Evolutionary conservation across 2,113 vertebrate species (phyloP).

Genomic region (Ictalurus furcatus): DNA sequence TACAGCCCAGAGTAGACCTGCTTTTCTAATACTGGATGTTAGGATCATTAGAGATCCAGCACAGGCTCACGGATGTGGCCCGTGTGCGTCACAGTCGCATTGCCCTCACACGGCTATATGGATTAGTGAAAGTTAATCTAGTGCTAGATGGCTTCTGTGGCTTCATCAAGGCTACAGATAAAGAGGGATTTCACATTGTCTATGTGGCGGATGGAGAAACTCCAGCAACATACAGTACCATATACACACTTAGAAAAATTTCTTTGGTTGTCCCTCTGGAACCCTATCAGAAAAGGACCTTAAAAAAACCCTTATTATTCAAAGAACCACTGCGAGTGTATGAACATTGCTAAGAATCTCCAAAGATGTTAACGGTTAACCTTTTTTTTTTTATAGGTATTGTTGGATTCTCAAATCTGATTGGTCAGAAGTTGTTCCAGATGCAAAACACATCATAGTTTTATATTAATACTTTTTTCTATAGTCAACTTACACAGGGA

Average conservation of each 20-base stretch:
- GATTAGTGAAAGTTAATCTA: slow-evolving; percentile 34
- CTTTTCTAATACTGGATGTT: slow-evolving; percentile 17
- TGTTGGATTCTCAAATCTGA: neutral
- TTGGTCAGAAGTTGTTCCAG: neutral
- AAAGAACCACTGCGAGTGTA: neutral
- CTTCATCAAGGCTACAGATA: neutral
- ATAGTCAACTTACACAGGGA: neutral
- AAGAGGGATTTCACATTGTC: neutral
- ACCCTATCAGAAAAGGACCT: neutral
- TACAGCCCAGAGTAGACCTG: slow-evolving; percentile 26
- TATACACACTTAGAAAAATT: neutral
- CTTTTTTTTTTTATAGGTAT: neutral
- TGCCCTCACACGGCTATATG: neutral
- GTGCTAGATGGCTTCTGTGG: neutral
- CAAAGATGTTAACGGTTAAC: neutral
- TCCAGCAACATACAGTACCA: neutral
- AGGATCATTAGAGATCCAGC: slow-evolving; percentile 15
- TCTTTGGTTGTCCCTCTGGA: neutral
- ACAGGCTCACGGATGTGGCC: neutral
- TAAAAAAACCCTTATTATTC: neutral
- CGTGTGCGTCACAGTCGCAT: neutral
- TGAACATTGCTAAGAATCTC: neutral
- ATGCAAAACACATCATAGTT: neutral
- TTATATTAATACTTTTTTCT: neutral
- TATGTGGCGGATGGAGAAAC: neutral